Conservation (phyloP, 2,113 vertebrate genomes). For the Lichenostomus cassidix region DNA sequence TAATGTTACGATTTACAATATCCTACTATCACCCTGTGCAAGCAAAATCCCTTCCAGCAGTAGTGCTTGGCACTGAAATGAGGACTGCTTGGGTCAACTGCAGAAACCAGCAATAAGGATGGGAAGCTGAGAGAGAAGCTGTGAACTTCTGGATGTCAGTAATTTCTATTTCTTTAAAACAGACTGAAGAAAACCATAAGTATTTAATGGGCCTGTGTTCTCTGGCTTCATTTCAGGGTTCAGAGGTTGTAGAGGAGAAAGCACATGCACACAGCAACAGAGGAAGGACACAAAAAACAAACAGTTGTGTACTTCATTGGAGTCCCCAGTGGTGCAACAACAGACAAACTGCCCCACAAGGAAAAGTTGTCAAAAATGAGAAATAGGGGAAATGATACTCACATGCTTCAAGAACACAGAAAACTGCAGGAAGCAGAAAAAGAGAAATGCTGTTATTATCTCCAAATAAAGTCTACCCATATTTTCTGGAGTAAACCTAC, state of each 20-base stretch:
- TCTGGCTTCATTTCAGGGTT: neutral
- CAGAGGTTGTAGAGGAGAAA: neutral
- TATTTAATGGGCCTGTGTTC: neutral
- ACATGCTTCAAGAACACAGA: neutral
- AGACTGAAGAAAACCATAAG: neutral
- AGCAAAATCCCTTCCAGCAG: neutral
- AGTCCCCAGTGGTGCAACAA: neutral
- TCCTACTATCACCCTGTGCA: neutral
- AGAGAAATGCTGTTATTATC: neutral
- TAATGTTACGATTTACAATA: neutral
- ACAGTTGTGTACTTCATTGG: neutral
- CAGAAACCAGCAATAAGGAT: neutral
- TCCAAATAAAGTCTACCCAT: neutral
- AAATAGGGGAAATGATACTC: neutral
- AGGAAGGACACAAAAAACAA: neutral
- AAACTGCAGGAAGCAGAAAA: neutral
- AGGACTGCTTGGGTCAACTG: neutral
- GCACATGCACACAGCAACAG: neutral
- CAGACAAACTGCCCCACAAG: neutral
- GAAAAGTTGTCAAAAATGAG: neutral
- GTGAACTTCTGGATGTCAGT: neutral
- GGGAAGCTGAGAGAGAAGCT: neutral
- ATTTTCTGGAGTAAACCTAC: neutral
- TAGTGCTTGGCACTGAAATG: neutral
- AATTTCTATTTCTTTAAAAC: neutral